Evolutionary conservation across 1,140 invertebrate genomes (phyloP), one percentile per base, ranked within the genome.

Genomic region (Leucophenga varia): DNA sequence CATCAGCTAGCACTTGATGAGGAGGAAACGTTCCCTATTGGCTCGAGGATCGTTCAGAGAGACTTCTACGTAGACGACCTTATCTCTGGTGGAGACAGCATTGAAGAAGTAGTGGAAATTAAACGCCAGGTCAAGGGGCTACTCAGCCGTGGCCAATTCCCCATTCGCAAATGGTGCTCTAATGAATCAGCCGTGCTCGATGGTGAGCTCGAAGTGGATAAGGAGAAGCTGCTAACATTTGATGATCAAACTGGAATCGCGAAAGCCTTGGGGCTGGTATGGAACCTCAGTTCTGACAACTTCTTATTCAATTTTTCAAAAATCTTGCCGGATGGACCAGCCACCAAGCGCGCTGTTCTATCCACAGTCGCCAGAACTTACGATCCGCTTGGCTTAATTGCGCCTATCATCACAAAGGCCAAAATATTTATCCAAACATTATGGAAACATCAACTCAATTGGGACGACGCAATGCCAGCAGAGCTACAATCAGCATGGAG

Each of bases 1-100:
- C 25, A 55, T 18, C 60, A 71, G 39, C 18, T 77, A n/a, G 70
- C 67, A 39, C 31, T 61, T 21, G 58, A 72, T 34, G 64, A 73
- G 52, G 44, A 39, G 13, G 10, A 51, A 5, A 4, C 7, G 10
- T 60, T 45, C 20, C 30, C 36, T 12, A 3, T 36, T 14, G 35
- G 34, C 4, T n/a, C 22, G 19, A 36, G 18, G 12, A 41, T 54
- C 10, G 32, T 65, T 5, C 20, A 18, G 28, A 42, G 49, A 35
- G 61, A 76, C 21, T 72, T 72, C 42, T 77, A 71, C 38, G 54
- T 77, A 3, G 75, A 78, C 48, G 75, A 79, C 49, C 13, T 72
- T 1, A 47, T 75, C 2, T 57, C 64, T 7, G 72, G 72, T 5
- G 47, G 42, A 20, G 41, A 65, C 13, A 54, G 55, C 7, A 43